phyloP scores from a whole-genome alignment of 92 coral and sea anemone species.

The Montipora capitata region DNA sequence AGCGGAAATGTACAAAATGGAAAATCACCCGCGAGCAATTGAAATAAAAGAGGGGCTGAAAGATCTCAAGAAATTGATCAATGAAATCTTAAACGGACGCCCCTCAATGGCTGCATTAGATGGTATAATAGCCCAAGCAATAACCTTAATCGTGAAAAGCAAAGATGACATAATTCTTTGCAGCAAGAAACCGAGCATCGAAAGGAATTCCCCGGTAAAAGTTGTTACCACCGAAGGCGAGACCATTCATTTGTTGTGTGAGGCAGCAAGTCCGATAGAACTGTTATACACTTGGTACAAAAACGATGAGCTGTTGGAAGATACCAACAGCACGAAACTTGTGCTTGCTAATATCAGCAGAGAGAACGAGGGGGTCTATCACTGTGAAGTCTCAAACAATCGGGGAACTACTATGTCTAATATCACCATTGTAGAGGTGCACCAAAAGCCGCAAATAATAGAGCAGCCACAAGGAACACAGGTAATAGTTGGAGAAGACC shows the following conservation, averaged over 20 bases:
- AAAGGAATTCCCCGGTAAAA: conserved; percentile 30
- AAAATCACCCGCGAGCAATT: conserved; percentile 32
- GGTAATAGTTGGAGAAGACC: conserved; percentile 26
- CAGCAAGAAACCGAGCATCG: conserved; percentile 47
- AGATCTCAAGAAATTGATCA: conserved; percentile 9
- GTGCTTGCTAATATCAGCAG: conserved; percentile 33
- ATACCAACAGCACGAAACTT: neutral
- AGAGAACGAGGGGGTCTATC: conserved; percentile 60
- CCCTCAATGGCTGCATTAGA: neutral
- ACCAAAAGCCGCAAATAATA: conserved; percentile 51
- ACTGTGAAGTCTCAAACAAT: conserved; percentile 58
- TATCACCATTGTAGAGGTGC: conserved; percentile 56
- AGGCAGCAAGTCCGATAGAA: conserved; percentile 28
- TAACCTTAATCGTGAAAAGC: conserved; percentile 21
- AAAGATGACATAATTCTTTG: conserved; percentile 60
- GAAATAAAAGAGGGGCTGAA: conserved; percentile 37
- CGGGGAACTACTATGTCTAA: conserved; percentile 54
- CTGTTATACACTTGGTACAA: conserved; percentile 53
- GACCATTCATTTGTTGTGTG: conserved; percentile 17
- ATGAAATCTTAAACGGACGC: conserved; percentile 8
- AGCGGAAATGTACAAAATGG: conserved; percentile 46
- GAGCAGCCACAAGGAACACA: conserved; percentile 41
- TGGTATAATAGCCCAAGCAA: neutral
- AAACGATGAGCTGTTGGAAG: conserved; percentile 37
- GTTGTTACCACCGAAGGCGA: conserved; percentile 25